A percentile compares a stretch with the other conserved stretches of the same genome.
phyloP scores from a whole-genome alignment of 2,797 vertebrate species.

The Platyrinchus mystaceus region DNA sequence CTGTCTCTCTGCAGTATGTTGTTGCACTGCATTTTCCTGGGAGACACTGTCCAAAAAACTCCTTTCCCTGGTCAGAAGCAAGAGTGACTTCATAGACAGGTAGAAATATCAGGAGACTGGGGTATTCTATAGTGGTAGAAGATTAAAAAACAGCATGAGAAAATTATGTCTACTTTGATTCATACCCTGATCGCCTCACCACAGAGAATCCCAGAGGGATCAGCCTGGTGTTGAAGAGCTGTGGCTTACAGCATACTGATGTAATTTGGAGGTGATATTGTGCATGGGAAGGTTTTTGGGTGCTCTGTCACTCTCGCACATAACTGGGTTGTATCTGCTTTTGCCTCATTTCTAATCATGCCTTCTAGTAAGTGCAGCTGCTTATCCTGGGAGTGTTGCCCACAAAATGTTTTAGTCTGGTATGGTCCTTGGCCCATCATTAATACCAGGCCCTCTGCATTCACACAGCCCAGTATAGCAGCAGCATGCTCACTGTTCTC shows the following conservation, averaged over 20 bases:
- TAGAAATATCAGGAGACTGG: not conserved
- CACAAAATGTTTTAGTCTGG: not conserved
- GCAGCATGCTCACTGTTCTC: not conserved
- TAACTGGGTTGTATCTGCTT: not conserved
- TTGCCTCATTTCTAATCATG: not conserved
- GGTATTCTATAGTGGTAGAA: not conserved
- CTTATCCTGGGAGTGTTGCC: not conserved
- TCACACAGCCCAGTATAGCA: not conserved
- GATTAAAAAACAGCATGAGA: not conserved
- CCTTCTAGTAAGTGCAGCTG: not conserved
- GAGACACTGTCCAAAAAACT: not conserved
- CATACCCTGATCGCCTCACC: not conserved
- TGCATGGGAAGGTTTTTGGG: not conserved
- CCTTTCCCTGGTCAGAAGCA: not conserved
- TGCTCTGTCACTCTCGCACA: fast-evolving
- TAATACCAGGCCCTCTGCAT: not conserved
- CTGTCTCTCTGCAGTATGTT: not conserved
- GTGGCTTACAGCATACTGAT: not conserved
- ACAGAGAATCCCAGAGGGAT: not conserved
- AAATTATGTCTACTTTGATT: not conserved
- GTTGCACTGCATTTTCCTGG: not conserved
- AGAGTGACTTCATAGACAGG: not conserved
- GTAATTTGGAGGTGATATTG: fast-evolving
- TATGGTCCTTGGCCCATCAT: not conserved
- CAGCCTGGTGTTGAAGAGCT: not conserved